Base-by-base conservation (phyloP, 2,888 invertebrate genomes). In the Apomyelois bistriatella region DNA sequence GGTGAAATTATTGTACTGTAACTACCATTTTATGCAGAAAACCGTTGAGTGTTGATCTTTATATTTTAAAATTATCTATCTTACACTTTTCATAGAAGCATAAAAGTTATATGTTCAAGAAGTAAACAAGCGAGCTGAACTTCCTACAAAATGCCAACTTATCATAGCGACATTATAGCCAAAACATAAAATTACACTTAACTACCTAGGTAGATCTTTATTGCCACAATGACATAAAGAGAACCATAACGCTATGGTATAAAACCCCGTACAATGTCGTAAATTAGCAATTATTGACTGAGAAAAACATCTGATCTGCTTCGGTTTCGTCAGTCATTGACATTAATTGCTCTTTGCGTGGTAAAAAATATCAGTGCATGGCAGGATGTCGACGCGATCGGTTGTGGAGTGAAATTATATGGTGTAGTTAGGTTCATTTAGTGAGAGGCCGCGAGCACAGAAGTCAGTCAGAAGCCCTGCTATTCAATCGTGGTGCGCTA, bases 281-380 rank as follows among this genome's bases (percentile, higher is more conserved):
- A 65, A 70, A 72, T 70, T 65, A 70, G 60, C 70, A 70, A 74
- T 75, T 74, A 80, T 76, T 76, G 72, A 69, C 72, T 65, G 70
- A 72, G 74, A 69, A 75, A 76, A 67, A 72, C 69, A 72, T 69
- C 71, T 72, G 75, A 77, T 77, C 75, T 77, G 76, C 70, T 79
- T 76, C 74, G 66, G 77, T 82, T 85, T 84, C 80, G 82, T 80
- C 80, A 84, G 77, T 81, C 79, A 82, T 80, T 80, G 84, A 76
- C 82, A 82, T 80, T 84, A 84, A 85, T 85, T 84, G 79, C 71
- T 77, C 66, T 72, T 67, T 64, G 72, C 73, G 74, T 78, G 75
- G 73, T 73, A 75, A 81, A 79, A 78, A 79, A 77, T 70, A 72
- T 80, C 85, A 85, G 86, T 85, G 80, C 78, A 81, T 74, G 75